Evolutionary conservation across 2,113 vertebrate genomes (phyloP).

Genomic region (Grallaria varia): DNA sequence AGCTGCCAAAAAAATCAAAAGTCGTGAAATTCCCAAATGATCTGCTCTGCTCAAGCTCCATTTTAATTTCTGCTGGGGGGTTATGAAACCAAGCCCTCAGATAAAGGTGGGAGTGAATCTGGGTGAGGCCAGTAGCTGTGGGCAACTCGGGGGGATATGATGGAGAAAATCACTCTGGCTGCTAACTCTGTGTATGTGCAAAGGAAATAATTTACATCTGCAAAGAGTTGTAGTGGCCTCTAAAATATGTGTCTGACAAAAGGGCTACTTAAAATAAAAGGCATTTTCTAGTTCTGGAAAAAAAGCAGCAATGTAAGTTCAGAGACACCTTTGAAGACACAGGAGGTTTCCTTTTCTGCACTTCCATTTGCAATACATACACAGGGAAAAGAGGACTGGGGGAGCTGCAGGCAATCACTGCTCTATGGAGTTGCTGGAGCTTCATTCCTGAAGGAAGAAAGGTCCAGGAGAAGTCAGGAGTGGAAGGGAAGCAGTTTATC

Average conservation of each 20-base stretch:
- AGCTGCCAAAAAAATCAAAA: not conserved
- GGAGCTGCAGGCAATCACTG: not conserved
- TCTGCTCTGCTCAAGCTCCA: not conserved
- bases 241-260: not conserved
- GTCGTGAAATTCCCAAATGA: not conserved
- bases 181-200: not conserved
- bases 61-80: not conserved
- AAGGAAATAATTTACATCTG: not conserved
- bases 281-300: not conserved
- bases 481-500: not conserved
- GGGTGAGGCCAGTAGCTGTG: not conserved
- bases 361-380: not conserved
- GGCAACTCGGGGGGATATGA: not conserved
- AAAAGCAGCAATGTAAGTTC: not conserved
- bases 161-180: not conserved
- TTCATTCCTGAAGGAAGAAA: not conserved
- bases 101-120: not conserved
- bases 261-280: not conserved
- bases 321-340: not conserved
- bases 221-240: not conserved
- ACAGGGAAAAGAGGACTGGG: not conserved
- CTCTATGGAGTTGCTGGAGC: not conserved
- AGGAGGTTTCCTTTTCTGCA: not conserved
- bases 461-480: not conserved
- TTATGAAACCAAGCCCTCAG: not conserved